Evolutionary conservation across 2,888 invertebrate genomes (phyloP).

Genomic region (Tipula vernalis): DNA sequence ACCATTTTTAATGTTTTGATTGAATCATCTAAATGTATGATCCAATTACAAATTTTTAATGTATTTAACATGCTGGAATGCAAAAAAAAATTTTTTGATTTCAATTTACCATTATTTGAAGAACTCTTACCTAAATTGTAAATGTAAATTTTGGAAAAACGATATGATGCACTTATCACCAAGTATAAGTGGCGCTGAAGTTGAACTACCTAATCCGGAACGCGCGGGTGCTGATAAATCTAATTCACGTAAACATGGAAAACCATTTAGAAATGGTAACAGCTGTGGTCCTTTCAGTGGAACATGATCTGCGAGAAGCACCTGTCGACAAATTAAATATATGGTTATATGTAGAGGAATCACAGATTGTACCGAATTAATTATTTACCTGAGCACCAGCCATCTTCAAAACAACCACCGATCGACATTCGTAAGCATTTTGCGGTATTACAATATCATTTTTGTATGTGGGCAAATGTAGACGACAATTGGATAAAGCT

Average conservation of each 20-base stretch:
- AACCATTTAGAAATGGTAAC: conserved; percentile 37
- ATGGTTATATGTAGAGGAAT: not conserved
- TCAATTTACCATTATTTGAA: not conserved
- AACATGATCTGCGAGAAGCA: conserved; percentile 36
- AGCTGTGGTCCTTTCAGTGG: conserved; percentile 38
- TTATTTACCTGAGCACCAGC: conserved; percentile 35
- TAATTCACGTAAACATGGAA: conserved; percentile 38
- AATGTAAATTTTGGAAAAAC: conserved; percentile 36
- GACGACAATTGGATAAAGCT: conserved; percentile 39
- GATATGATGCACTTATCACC: conserved; percentile 37
- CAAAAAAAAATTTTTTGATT: not conserved
- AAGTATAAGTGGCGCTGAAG: conserved; percentile 32
- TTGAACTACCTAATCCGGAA: conserved; percentile 31
- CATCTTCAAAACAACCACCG: conserved; percentile 38
- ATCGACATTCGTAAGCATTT: conserved; percentile 31
- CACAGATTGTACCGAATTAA: not conserved
- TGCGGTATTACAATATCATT: conserved; percentile 19
- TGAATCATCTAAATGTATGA: conserved; percentile 25
- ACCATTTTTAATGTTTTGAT: conserved; percentile 23
- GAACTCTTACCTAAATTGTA: conserved; percentile 30
- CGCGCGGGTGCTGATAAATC: conserved; percentile 38
- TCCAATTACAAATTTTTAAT: conserved; percentile 27
- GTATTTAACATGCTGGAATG: conserved; percentile 23
- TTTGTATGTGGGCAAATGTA: conserved; percentile 34
- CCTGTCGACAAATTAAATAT: conserved; percentile 20